These are phyloP conservation scores for Noctua janthe DNA, from an alignment of 2,888 invertebrate species.

Conservation along the genomic window DNA sequence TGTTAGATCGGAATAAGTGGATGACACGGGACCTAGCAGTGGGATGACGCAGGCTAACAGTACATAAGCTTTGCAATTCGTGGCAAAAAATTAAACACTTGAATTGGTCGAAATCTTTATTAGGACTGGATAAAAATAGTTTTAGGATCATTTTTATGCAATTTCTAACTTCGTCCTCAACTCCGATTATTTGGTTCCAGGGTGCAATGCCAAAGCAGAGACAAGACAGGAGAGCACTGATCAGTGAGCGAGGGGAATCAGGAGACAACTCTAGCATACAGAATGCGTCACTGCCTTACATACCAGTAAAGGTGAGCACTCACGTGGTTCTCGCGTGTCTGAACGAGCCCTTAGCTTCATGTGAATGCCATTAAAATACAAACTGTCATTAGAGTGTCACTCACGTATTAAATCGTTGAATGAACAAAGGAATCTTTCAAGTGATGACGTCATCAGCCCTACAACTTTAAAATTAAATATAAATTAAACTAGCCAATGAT, in stretches of 20 bases:
- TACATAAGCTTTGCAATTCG: neutral
- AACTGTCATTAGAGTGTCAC: no score
- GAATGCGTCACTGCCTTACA: slow-evolving; percentile 87
- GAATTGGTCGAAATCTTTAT: neutral
- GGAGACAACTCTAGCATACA: slow-evolving; percentile 86
- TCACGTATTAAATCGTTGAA: no score
- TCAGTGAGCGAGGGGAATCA: slow-evolving; percentile 85
- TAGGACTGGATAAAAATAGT: neutral
- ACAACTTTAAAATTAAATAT: no score
- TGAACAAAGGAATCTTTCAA: no score
- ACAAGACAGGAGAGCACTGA: slow-evolving; percentile 85
- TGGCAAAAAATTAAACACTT: neutral
- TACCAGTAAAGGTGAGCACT: slow-evolving; percentile 85
- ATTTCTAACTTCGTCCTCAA: neutral
- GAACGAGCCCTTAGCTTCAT: no score
- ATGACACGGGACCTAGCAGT: no score
- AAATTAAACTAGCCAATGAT: no score
- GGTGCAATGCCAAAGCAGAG: slow-evolving; percentile 86
- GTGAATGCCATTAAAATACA: no score
- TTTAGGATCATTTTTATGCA: neutral
- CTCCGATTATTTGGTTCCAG: slow-evolving; percentile 70
- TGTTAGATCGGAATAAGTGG: neutral
- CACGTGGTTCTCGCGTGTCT: no score
- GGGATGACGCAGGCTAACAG: no score
- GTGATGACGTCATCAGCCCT: no score